Conservation (phyloP, 2,888 invertebrate species). For the Cephus spinipes region DNA sequence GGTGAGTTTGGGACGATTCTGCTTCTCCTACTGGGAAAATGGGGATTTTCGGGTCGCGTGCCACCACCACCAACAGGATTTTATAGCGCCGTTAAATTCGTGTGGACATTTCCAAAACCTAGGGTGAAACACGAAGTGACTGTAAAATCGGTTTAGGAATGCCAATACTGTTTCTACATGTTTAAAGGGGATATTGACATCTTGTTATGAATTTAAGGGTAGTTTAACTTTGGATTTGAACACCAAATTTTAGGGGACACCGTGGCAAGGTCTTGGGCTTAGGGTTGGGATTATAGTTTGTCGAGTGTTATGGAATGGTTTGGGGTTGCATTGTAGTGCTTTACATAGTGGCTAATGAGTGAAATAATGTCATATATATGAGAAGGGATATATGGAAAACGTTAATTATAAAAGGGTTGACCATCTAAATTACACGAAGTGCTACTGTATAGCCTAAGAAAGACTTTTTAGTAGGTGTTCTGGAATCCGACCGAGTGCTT, state of each 20-base stretch:
- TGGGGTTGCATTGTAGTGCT: not conserved
- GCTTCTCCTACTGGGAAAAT: not conserved
- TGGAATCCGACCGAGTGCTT: not conserved
- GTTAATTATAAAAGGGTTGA: not conserved
- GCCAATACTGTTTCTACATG: not conserved
- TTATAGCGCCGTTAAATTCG: slow-evolving; percentile 48
- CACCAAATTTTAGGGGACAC: not conserved
- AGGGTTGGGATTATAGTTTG: not conserved
- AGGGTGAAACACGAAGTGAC: not conserved
- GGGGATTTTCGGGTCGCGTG: slow-evolving; percentile 2
- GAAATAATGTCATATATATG: not conserved
- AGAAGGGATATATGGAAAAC: not conserved
- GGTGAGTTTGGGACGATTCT: slow-evolving; percentile 20
- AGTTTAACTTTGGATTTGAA: not conserved
- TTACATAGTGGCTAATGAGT: not conserved
- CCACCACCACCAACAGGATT: slow-evolving; percentile 26
- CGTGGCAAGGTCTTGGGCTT: not conserved
- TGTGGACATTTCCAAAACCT: slow-evolving; percentile 35
- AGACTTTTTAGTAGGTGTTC: not conserved
- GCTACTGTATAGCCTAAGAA: not conserved
- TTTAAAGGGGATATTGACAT: not conserved
- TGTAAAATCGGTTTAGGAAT: not conserved
- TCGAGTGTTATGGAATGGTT: not conserved
- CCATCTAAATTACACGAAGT: not conserved
- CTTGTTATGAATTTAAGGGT: not conserved